These are phyloP conservation scores for Mimas tiliae DNA, from an alignment of 2,888 invertebrate genomes.

Conservation along the genomic window DNA sequence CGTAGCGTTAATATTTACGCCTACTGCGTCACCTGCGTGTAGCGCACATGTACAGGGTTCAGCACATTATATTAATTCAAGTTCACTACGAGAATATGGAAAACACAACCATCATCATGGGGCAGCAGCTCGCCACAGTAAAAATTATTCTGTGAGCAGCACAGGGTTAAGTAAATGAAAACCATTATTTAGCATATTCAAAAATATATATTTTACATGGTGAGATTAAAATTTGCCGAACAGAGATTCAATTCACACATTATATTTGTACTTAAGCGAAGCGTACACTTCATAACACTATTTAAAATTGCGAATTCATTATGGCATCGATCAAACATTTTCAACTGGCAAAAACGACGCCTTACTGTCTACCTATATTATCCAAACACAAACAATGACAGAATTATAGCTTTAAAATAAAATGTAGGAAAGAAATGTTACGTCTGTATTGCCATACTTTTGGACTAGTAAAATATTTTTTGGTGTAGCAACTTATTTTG, in stretches of 20 bases:
- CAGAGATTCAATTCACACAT: slow-evolving; percentile 56
- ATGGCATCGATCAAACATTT: slow-evolving; percentile 7
- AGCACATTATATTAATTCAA: no score
- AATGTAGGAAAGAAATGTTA: slow-evolving; percentile 12
- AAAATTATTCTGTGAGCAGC: no score
- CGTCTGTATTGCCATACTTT: neutral
- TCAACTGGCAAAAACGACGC: no score
- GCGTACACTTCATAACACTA: slow-evolving; percentile 4
- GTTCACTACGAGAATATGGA: no score
- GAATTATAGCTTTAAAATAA: slow-evolving; percentile 12
- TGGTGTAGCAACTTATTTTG: slow-evolving; percentile 10
- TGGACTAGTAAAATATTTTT: neutral
- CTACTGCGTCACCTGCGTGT: no score
- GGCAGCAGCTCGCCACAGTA: no score
- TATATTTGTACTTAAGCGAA: slow-evolving; percentile 31
- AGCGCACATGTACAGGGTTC: no score
- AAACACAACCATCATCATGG: no score
- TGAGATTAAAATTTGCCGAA: slow-evolving; percentile 59
- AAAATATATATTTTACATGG: slow-evolving; percentile 69
- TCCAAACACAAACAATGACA: neutral
- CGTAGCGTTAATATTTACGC: no score
- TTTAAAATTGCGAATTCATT: slow-evolving; percentile 11
- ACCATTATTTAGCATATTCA: slow-evolving; percentile 66
- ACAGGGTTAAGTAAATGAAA: slow-evolving; percentile 18
- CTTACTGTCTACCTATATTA: neutral